A percentile compares a stretch with the other conserved stretches of the same genome.
Evolutionary conservation across 2,113 vertebrate genomes (phyloP).

Genomic region (Eudyptes chrysolophus): DNA sequence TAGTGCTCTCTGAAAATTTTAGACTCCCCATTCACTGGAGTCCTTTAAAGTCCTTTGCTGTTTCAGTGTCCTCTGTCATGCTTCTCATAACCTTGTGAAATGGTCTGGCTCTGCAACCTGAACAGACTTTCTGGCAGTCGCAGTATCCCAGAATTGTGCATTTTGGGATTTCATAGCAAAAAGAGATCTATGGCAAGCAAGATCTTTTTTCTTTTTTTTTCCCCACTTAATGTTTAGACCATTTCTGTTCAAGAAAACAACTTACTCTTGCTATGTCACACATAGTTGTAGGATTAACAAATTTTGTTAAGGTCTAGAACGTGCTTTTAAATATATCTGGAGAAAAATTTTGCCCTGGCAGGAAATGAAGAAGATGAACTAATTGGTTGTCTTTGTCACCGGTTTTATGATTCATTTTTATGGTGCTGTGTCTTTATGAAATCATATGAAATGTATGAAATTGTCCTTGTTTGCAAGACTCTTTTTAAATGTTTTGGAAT

Average conservation of each 20-base stretch:
- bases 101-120: constrained; percentile 3
- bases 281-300: constrained; percentile 31
- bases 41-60: not conserved
- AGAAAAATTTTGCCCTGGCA: not conserved
- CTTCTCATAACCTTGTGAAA: constrained; percentile 3
- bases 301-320: constrained; percentile 24
- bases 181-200: not conserved
- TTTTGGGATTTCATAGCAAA: not conserved
- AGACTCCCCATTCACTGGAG: not conserved
- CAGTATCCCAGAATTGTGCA: not conserved
- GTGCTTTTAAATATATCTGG: constrained; percentile 33
- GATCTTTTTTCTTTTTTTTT: not conserved
- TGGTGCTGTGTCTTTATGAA: constrained; percentile 38
- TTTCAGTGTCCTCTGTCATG: not conserved
- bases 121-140: constrained; percentile 29
- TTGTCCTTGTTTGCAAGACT: constrained; percentile 6
- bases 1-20: not conserved
- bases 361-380: constrained; percentile 49
- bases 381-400: constrained; percentile 13
- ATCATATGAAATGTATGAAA: constrained; percentile 45
- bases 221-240: not conserved
- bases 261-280: not conserved
- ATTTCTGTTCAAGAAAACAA: not conserved
- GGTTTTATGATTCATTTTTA: constrained; percentile 16
- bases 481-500: not conserved